phyloP scores from a whole-genome alignment of 2,888 invertebrate species.

The Erebia palarica region DNA sequence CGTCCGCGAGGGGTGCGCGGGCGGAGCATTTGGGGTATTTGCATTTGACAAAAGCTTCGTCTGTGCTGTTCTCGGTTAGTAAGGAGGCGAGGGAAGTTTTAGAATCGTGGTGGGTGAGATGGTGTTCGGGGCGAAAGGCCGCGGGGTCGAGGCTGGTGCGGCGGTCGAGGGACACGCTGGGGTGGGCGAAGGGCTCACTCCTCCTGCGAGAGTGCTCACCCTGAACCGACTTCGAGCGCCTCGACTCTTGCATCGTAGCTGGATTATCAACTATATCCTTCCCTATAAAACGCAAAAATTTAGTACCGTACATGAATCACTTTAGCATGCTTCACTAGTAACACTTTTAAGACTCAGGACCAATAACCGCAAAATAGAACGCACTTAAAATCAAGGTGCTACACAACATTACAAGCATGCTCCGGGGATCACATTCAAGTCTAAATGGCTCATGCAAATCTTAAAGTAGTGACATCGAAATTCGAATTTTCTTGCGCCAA shows the following conservation, averaged over 20 bases:
- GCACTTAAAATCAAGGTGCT: constrained; percentile 39
- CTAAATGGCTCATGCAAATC: constrained; percentile 45
- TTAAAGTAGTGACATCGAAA: constrained; percentile 12
- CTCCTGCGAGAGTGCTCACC: constrained; percentile 75
- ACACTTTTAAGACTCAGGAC: constrained; percentile 60
- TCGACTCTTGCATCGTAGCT: constrained; percentile 68
- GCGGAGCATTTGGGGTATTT: constrained; percentile 92
- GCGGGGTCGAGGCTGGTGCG: constrained; percentile 84
- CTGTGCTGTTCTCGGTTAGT: constrained; percentile 74
- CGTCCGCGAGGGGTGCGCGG: constrained; percentile 87
- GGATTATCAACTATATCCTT: constrained; percentile 82
- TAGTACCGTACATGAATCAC: constrained; percentile 21
- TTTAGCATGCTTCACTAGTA: neutral
- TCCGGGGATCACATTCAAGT: constrained; percentile 40
- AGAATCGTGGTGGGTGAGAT: constrained; percentile 66
- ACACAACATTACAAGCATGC: constrained; percentile 47
- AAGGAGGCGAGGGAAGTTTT: constrained; percentile 73
- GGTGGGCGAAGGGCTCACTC: constrained; percentile 70
- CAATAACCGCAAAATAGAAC: constrained; percentile 46
- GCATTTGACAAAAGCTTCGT: constrained; percentile 85
- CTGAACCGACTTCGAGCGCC: constrained; percentile 68
- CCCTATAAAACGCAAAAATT: constrained; percentile 60
- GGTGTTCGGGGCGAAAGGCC: constrained; percentile 65
- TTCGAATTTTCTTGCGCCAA: constrained; percentile 1
- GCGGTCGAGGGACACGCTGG: constrained; percentile 70